A percentile compares a stretch with the other conserved stretches of the same genome.
Evolutionary conservation across 2,888 invertebrate genomes (phyloP).

Genomic region (Melikaiella ostensackeni): DNA sequence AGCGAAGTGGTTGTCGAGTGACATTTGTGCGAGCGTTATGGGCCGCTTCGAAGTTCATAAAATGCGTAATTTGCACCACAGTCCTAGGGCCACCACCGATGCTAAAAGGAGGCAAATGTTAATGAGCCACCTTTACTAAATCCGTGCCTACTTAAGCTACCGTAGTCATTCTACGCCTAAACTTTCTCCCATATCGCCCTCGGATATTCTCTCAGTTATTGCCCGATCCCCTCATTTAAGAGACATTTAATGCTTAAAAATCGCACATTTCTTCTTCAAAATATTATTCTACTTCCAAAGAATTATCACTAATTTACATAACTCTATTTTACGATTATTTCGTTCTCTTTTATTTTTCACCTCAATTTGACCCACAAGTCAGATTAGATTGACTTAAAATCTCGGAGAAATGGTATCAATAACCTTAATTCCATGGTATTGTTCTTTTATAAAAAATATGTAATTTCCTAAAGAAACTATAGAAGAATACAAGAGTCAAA

Average conservation of each 20-base stretch:
- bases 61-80: slow-evolving; percentile 60
- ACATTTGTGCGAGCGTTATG: slow-evolving; percentile 57
- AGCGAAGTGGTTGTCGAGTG: slow-evolving; percentile 57
- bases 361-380: too few species aligned
- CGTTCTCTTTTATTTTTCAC: too few species aligned
- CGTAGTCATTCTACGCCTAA: background rate
- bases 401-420: too few species aligned
- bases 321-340: too few species aligned
- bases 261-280: background rate
- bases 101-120: slow-evolving; percentile 59
- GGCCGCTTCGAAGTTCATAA: slow-evolving; percentile 60
- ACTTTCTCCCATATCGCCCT: background rate
- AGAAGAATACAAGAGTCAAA: slow-evolving; percentile 43
- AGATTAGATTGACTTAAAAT: too few species aligned
- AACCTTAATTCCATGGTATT: background rate
- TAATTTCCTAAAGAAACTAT: slow-evolving; percentile 6
- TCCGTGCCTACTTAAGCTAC: slow-evolving; percentile 49
- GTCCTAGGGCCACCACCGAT: slow-evolving; percentile 43
- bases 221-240: too few species aligned
- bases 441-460: background rate
- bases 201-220: background rate
- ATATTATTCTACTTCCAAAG: background rate
- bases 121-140: slow-evolving; percentile 58
- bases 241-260: background rate
- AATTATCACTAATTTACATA: background rate